Base-by-base conservation (phyloP, 2,797 vertebrate species). In the Rallus crepitans region DNA sequence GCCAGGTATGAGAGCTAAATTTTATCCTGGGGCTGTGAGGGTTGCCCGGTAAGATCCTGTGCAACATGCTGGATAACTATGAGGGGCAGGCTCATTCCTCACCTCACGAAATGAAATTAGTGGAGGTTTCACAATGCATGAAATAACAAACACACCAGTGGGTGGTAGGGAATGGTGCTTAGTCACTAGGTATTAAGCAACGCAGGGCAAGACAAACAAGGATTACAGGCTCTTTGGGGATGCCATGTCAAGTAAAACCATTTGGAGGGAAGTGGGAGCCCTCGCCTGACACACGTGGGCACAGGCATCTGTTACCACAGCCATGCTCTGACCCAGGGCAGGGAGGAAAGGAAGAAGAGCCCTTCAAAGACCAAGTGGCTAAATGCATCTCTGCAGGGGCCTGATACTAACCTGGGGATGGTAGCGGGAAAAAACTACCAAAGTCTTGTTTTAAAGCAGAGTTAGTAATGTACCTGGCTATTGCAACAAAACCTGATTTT, bases 141-240 rank as follows among this genome's bases (percentile, higher is more conserved):
- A 80, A 64, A 48, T 39, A 86, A 93, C 47, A 71, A 73, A 81
- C 7, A 52, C 13, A 27, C 42, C 55, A 47, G 93, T 57, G 89
- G 79, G 91, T 89, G 95, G 89, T 90, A 77, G 79, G 59, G 85
- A 75, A 68, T 8, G 64, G 75, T 70, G 72, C 72, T 94, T 84
- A 96, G 48, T 94, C 93, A 94, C 84, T 73, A 63, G 52, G 7
- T 73, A 42, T 88, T 91, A 70, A 72, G 92, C 72, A 95, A 96
- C 3, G 15, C 50, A 56, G 40, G 83, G 83, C 86, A 77, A 73
- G 79, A 71, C 73, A 76, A 87, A 60, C 33, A 56, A 52, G 33
- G 60, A 92, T 47, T 40, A 48, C 37, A 37, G 55, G 17, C 21
- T 60, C 48, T 64, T 89, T 39, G 50, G 81, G 75, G 83, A 56